A percentile compares a stretch with the other conserved stretches of the same genome.
These are phyloP conservation scores for Gobius niger DNA, from an alignment of 2,113 vertebrate genomes.

Conservation along the genomic window DNA sequence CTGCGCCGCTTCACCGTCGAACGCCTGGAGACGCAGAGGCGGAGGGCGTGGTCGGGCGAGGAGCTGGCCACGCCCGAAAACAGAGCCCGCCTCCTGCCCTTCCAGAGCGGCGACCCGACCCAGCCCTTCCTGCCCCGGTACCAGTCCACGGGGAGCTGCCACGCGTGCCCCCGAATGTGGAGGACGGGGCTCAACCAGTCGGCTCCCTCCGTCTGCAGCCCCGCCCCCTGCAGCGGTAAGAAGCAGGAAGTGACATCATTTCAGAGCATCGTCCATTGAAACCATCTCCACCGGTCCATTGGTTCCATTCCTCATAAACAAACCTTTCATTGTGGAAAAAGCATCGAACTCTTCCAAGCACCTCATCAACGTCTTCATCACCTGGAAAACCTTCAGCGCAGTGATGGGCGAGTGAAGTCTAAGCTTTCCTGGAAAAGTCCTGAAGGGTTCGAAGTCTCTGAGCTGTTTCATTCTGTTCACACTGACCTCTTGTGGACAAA, in stretches of 20 bases:
- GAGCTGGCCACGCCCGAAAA: constrained; percentile 22
- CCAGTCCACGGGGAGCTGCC: constrained; percentile 48
- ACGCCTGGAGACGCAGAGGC: constrained; percentile 37
- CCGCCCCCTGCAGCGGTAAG: constrained; percentile 58
- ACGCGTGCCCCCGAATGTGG: constrained; percentile 39
- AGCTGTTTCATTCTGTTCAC: too few relatives aligned
- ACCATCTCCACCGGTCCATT: neutral
- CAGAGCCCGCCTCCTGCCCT: constrained; percentile 26
- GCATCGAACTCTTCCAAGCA: neutral
- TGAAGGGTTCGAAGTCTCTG: too few relatives aligned
- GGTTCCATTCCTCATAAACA: neutral
- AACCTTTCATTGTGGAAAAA: neutral
- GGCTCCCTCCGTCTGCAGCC: constrained; percentile 46
- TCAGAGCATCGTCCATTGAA: neutral
- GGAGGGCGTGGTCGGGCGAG: constrained; percentile 50
- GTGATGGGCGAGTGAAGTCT: too few relatives aligned
- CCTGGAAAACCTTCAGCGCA: too few relatives aligned
- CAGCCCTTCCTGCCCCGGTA: constrained; percentile 46
- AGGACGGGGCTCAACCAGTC: constrained; percentile 58
- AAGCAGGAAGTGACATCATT: constrained; percentile 7
- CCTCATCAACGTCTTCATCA: too few relatives aligned
- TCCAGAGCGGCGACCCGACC: neutral
- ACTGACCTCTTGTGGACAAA: too few relatives aligned
- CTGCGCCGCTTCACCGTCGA: constrained; percentile 54
- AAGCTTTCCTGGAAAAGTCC: too few relatives aligned